A percentile compares a stretch with the other conserved stretches of the same genome.
Evolutionary conservation across 2,113 vertebrate species (phyloP).

Genomic region (Pungitius pungitius): DNA sequence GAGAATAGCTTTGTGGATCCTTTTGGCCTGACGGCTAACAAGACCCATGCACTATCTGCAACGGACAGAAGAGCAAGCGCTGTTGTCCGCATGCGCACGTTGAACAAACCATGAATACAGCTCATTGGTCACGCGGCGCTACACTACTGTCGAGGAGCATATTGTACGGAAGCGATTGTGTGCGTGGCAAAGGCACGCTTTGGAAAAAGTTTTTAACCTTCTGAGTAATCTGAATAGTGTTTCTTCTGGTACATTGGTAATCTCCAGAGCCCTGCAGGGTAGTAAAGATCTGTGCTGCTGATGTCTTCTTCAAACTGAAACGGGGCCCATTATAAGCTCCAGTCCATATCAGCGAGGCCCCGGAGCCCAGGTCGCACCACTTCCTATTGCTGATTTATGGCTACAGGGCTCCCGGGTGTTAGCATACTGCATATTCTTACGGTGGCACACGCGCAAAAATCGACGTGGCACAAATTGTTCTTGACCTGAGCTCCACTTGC

Average conservation of each 20-base stretch:
- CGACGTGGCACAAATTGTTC: conserved; percentile 66
- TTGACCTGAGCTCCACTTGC: conserved; percentile 67
- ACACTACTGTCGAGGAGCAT: conserved; percentile 51
- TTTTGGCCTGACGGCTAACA: conserved; percentile 77
- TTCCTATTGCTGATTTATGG: conserved; percentile 70
- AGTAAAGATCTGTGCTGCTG: conserved; percentile 85
- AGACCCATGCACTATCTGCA: conserved; percentile 71
- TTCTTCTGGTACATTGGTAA: conserved; percentile 82
- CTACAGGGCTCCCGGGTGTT: conserved; percentile 55
- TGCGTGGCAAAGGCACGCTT: conserved; percentile 24
- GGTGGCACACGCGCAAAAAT: conserved; percentile 50
- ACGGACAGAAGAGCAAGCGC: conserved; percentile 73
- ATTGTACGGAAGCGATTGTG: conserved; percentile 41
- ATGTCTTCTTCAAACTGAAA: conserved; percentile 87
- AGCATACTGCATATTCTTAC: conserved; percentile 57
- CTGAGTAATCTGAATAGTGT: conserved; percentile 60
- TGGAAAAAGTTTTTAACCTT: conserved; percentile 53
- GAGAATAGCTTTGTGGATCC: conserved; percentile 73
- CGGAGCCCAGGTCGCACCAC: conserved; percentile 82
- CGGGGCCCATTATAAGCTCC: conserved; percentile 75
- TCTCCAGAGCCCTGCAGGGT: conserved; percentile 82
- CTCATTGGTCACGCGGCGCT: conserved; percentile 67
- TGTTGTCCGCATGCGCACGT: conserved; percentile 57
- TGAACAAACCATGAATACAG: conserved; percentile 64
- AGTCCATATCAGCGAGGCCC: conserved; percentile 64